These are phyloP conservation scores for Dallia pectoralis DNA, from an alignment of 2,797 vertebrate genomes.

Conservation along the genomic window DNA sequence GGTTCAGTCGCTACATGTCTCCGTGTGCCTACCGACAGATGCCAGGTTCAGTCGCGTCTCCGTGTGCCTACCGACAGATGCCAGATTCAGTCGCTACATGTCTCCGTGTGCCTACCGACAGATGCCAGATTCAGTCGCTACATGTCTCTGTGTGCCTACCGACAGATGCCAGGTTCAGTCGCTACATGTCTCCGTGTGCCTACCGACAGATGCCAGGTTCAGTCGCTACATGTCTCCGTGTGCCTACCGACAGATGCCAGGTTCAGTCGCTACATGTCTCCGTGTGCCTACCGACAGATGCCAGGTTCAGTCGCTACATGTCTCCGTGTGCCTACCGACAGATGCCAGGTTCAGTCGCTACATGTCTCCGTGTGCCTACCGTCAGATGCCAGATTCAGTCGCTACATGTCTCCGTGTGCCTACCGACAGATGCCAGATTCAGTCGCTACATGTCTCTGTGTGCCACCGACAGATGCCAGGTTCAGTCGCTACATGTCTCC, in stretches of 20 bases:
- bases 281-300: constrained; percentile 63
- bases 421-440: not conserved
- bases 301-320: too few relatives aligned
- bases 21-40: constrained; percentile 83
- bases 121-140: too few relatives aligned
- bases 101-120: constrained; percentile 80
- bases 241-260: constrained; percentile 86
- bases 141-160: constrained; percentile 68
- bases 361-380: too few relatives aligned
- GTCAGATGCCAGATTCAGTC: not conserved
- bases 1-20: too few relatives aligned
- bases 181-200: constrained; percentile 19
- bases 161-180: too few relatives aligned
- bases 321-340: too few relatives aligned
- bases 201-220: constrained; percentile 92
- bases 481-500: too few relatives aligned
- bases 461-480: not conserved
- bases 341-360: not conserved
- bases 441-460: too few relatives aligned
- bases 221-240: not conserved
- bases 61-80: constrained; percentile 83
- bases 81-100: too few relatives aligned
- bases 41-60: constrained; percentile 66
- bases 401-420: too few relatives aligned
- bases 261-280: too few relatives aligned